Conservation (phyloP, 2,797 vertebrate species). For the Phalanger gymnotis region DNA sequence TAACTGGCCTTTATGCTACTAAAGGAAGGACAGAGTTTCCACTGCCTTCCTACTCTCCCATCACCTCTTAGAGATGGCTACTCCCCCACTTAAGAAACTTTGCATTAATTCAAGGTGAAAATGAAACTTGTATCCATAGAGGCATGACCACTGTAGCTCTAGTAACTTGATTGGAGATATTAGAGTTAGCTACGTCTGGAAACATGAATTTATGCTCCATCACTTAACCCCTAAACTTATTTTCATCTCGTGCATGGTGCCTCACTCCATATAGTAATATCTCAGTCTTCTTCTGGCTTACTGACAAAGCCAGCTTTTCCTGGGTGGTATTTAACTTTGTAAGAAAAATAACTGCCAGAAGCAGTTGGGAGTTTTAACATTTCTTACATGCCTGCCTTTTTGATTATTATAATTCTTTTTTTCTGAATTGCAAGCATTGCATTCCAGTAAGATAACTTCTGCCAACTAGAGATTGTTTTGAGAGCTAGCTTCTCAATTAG, state of each 20-base stretch:
- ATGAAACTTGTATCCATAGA: background rate
- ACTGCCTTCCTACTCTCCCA: background rate
- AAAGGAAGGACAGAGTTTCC: no score
- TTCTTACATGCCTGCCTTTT: constrained; percentile 21
- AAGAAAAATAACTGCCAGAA: background rate
- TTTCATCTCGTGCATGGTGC: background rate
- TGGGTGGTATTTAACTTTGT: background rate
- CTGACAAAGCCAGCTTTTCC: background rate
- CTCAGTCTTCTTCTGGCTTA: background rate
- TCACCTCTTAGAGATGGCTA: background rate
- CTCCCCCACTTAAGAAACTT: background rate
- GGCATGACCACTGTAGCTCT: background rate
- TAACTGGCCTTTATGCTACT: background rate
- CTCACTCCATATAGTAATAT: background rate
- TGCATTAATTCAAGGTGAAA: background rate
- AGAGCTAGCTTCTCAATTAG: background rate
- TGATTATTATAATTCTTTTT: constrained; percentile 45
- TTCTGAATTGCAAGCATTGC: constrained; percentile 5
- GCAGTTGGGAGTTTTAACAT: background rate
- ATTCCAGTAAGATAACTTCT: constrained; percentile 44
- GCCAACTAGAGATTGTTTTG: background rate
- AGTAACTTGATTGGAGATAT: background rate
- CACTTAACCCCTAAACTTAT: background rate
- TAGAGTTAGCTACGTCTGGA: background rate
- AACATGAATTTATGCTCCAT: background rate